Conservation (phyloP, 92 coral and sea anemone species). For the Zoanthus sociatus region DNA sequence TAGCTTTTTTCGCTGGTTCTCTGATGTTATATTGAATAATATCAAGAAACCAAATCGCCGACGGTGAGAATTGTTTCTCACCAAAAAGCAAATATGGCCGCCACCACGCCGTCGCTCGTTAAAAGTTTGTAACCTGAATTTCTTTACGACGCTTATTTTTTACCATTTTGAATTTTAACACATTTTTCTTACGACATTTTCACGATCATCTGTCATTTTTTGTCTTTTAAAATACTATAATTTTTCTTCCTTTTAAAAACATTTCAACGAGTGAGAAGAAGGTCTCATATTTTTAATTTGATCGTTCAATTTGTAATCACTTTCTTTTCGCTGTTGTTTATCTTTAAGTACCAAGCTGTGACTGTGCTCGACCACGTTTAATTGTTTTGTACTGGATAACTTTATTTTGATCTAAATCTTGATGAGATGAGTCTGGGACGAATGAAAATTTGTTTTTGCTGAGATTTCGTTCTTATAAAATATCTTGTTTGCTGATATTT, state of each 20-base stretch:
- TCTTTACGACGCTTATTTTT: neutral
- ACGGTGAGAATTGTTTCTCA: neutral
- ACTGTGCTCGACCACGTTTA: neutral
- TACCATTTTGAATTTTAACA: neutral
- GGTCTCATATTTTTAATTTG: constrained; percentile 9
- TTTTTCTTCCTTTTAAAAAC: neutral
- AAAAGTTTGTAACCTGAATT: neutral
- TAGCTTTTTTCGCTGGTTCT: neutral
- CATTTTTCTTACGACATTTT: neutral
- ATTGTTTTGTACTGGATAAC: neutral
- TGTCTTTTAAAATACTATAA: neutral
- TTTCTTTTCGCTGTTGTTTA: neutral
- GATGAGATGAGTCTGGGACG: neutral
- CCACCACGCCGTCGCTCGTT: constrained; percentile 35
- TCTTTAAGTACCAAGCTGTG: neutral
- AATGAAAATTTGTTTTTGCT: neutral
- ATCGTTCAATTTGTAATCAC: neutral
- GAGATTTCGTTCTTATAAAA: neutral
- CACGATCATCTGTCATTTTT: neutral
- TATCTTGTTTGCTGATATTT: neutral
- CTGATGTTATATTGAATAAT: neutral
- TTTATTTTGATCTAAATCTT: neutral
- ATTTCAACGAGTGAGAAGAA: neutral
- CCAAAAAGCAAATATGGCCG: constrained; percentile 36
- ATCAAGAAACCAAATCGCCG: neutral